Evolutionary conservation across 2,888 invertebrate genomes (phyloP), one percentile per base, ranked within the genome.

Genomic region (Dolomedes plantarius): DNA sequence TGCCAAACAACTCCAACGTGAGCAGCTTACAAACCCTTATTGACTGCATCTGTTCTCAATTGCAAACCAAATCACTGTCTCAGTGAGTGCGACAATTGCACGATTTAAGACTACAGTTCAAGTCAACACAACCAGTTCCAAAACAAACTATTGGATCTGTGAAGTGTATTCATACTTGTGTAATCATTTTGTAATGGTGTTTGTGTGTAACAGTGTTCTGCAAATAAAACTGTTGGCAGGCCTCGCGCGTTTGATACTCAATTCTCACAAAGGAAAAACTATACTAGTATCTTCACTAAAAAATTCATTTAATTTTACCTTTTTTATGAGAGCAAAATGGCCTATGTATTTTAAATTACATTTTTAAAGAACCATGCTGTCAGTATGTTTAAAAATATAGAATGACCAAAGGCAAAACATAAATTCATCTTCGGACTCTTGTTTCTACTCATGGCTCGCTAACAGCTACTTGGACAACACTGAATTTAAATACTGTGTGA

Each of bases 401-500:
- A 9, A 7, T 9, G 9, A 36, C 36, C 36, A 36, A 36, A 36
- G 36, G 36, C 36, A 36, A 36, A 5, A 7, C 9, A 9, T 36
- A 36, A 36, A 7, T 36, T 9, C 36, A 5, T 36, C 36, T 7
- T 36, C 36, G 7, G 11, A 67, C 31, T 32, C 11, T 16, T 67
- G 1, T 32, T 67, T 67, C 36, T 19, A 76, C 50, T 29, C 75
- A 62, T 76, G 62, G 72, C 73, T 85, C 76, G 77, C 72, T 77
- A 85, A 72, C 71, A 73, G 77, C 32, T 71, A 76, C 64, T 71
- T 72, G 72, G 27, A 71, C 71, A 77, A 85, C 77, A 73, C 77
- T 67, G 73, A 77, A 72, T 56, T 85, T 77, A 27, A 82, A 65
- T 73, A 77, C 50, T 72, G 72, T 85, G 73, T 77, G 71, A 77